Percentiles rank a stretch among this genome's conserved stretches.
These are phyloP conservation scores for Cosmia trapezina DNA, from an alignment of 2,888 invertebrate species.

Conservation along the genomic window DNA sequence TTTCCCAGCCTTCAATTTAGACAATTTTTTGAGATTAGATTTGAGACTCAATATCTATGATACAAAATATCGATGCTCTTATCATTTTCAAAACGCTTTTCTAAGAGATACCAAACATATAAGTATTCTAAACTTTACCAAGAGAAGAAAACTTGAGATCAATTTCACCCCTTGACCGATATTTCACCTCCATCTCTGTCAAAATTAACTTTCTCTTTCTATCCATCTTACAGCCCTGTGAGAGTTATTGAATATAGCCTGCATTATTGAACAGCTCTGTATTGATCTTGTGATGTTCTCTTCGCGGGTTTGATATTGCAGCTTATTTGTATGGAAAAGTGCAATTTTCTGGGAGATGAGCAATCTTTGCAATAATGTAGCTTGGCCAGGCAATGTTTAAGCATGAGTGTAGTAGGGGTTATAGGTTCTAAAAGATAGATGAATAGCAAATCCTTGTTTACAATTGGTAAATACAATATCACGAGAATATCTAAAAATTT, in stretches of 20 bases:
- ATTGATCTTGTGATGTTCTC: conserved; percentile 21
- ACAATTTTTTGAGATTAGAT: neutral
- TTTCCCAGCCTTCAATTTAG: too few relatives aligned
- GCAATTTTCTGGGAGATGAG: conserved; percentile 20
- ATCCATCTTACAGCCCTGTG: neutral
- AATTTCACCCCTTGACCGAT: conserved; percentile 19
- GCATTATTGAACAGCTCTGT: conserved; percentile 28
- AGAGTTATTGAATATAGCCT: conserved; percentile 2
- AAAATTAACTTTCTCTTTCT: neutral
- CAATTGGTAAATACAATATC: neutral
- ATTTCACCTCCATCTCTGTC: neutral
- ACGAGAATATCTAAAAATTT: neutral
- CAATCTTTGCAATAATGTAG: conserved; percentile 5
- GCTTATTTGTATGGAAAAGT: conserved; percentile 23
- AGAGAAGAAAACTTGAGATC: neutral
- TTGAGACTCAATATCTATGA: neutral
- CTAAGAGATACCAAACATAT: neutral
- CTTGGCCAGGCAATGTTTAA: neutral
- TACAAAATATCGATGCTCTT: neutral
- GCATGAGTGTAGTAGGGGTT: neutral
- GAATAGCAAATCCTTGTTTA: neutral
- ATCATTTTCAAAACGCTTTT: neutral
- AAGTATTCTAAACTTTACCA: neutral
- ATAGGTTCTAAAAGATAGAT: neutral
- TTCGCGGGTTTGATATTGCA: conserved; percentile 10